Conservation (phyloP, 2,113 vertebrate species). For the Strix aluco region DNA sequence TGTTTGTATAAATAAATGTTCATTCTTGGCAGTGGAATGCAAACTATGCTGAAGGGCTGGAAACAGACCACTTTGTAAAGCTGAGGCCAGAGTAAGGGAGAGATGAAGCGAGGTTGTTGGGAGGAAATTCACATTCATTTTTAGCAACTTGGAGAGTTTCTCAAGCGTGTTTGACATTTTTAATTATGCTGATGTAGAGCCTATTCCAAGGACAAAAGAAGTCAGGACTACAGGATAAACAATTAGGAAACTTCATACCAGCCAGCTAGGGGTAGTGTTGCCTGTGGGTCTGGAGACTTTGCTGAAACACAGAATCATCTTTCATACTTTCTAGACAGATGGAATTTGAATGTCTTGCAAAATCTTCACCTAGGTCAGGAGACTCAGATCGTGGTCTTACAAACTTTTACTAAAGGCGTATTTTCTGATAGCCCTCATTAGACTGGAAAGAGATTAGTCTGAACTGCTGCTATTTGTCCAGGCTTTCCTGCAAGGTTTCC, state of each 20-base stretch:
- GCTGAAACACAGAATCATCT: not conserved
- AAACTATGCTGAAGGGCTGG: slow-evolving; percentile 68
- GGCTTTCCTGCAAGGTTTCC: not conserved
- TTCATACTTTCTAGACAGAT: slow-evolving; percentile 16
- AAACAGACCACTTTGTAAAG: slow-evolving; percentile 44
- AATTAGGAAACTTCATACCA: slow-evolving; percentile 19
- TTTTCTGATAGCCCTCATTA: not conserved
- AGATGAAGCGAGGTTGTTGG: not conserved
- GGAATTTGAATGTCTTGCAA: slow-evolving; percentile 52
- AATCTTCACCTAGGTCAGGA: slow-evolving; percentile 23
- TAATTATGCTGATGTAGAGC: slow-evolving; percentile 47
- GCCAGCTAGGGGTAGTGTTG: not conserved
- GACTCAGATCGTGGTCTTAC: not conserved
- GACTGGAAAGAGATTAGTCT: not conserved
- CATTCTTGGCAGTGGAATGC: slow-evolving; percentile 73
- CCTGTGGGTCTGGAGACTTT: slow-evolving; percentile 11
- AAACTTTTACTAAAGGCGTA: not conserved
- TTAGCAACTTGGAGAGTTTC: slow-evolving; percentile 62
- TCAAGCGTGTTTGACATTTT: slow-evolving; percentile 65
- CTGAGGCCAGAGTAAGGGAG: slow-evolving; percentile 67
- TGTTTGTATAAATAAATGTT: slow-evolving; percentile 75
- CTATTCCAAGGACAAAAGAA: slow-evolving; percentile 43
- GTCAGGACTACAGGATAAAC: slow-evolving; percentile 33
- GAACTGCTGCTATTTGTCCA: not conserved
- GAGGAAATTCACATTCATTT: slow-evolving; percentile 62